Evolutionary conservation across 2,888 invertebrate species (phyloP), one percentile per base, ranked within the genome.

Genomic region (Rotaria magnacalcarata): DNA sequence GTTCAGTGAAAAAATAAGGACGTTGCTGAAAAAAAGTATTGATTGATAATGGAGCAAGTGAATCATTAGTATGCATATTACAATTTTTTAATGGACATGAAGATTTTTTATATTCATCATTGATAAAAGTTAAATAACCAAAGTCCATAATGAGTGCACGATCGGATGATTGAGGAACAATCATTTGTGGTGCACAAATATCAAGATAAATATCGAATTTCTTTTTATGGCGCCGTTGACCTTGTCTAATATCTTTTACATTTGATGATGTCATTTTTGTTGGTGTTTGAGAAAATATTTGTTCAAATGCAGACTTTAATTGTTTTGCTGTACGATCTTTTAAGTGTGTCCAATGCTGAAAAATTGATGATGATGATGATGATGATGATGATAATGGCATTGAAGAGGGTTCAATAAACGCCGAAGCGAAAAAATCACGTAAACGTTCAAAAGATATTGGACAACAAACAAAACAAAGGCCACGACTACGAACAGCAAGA

Each of bases 291-390:
- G 80, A 80, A 47, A 80, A 80, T 10, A 80, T 80, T 80, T 80
- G 80, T n/a, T 80, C 80, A n/a, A 80, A n/a, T 10, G 80, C 43
- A 3, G 24, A 47, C 47, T 80, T 80, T 14, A 80, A 47, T 47
- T 80, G 80, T 80, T 80, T 80, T 24, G 80, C 47, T 80, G 80
- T 80, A 80, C 80, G 80, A 41, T 80, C 80, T 80, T 80, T 80
- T 16, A 80, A 24, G 2, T 80, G 80, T 80, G 80, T 80, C 80
- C 80, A 80, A 47, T 80, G 80, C n/a, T 80, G 80, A 47, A 47
- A 24, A 47, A 47, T 47, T n/a, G 80, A 14, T n/a, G 27, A 7
- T 34, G 47, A 24, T 24, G 80, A 14, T n/a, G 27, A 7, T 34
- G 47, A 24, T 24, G 47, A 43, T 47, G 75, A 24, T 80, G 75